These are phyloP conservation scores for Cylindroiulus punctatus DNA, from an alignment of 2,888 invertebrate genomes.

Conservation along the genomic window DNA sequence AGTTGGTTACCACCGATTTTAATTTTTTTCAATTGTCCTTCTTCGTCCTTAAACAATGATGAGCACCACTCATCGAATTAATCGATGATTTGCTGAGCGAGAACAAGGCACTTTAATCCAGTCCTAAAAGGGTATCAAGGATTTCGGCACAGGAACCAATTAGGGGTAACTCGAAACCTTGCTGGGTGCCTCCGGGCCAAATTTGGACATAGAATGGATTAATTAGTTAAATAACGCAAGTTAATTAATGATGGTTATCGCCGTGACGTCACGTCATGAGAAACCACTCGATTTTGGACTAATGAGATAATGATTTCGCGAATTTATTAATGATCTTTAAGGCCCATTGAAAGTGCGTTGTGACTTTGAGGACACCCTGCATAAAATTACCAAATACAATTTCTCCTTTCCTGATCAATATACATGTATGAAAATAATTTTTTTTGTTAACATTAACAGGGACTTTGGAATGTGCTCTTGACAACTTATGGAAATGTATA, in stretches of 20 bases:
- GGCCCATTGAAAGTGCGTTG: background rate
- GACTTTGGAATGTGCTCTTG: too few species aligned
- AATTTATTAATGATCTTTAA: background rate
- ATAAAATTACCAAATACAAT: too few species aligned
- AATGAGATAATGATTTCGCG: background rate
- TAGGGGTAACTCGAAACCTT: constrained; percentile 5
- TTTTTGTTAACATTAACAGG: too few species aligned
- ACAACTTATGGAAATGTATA: too few species aligned
- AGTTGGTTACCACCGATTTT: too few species aligned
- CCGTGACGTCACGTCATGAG: background rate
- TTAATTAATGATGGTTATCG: constrained; percentile 7
- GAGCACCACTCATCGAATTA: background rate
- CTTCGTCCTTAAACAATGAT: background rate
- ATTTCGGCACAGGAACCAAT: background rate
- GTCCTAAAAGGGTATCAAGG: background rate
- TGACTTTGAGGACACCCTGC: too few species aligned
- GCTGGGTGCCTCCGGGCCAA: background rate
- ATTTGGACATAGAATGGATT: background rate
- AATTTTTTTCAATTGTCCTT: background rate
- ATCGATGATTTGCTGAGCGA: background rate
- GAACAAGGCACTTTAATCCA: background rate
- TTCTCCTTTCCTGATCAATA: too few species aligned
- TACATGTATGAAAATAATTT: too few species aligned
- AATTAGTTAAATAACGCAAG: background rate
- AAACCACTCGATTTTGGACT: constrained; percentile 16